Conservation (phyloP, 2,888 invertebrate species). For the Lacanobia wlatinum region DNA sequence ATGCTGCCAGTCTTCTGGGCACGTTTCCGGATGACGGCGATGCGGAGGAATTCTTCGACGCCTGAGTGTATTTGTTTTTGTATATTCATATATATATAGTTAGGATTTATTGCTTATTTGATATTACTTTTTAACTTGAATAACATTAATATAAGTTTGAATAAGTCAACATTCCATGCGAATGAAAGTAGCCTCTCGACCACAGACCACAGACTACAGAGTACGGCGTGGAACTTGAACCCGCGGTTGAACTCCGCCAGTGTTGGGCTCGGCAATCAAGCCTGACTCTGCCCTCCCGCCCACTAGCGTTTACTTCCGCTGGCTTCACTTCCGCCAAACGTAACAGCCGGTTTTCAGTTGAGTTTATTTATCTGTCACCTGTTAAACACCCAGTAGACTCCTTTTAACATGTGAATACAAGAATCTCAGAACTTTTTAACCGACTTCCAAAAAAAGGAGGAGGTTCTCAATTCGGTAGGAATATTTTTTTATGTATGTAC, state of each 20-base stretch:
- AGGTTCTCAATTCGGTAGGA: no score
- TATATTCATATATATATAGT: no score
- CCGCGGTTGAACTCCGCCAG: conserved; percentile 39
- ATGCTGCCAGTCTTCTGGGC: no score
- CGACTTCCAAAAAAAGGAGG: no score
- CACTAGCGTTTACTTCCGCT: conserved; percentile 27
- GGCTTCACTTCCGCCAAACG: conserved; percentile 25
- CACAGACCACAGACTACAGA: conserved; percentile 1
- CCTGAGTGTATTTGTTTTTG: no score
- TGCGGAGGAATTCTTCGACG: no score
- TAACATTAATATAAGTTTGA: no score
- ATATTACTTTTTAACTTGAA: no score
- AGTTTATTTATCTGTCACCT: conserved; percentile 3
- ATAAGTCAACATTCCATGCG: conserved; percentile 11
- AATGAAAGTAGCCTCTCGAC: conserved; percentile 9
- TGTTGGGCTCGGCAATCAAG: conserved; percentile 14
- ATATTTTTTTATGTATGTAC: no score
- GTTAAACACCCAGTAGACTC: not conserved
- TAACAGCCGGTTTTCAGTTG: conserved; percentile 10
- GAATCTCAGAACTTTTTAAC: not conserved
- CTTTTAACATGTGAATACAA: not conserved
- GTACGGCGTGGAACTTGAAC: conserved; percentile 40
- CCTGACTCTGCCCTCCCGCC: conserved; percentile 12
- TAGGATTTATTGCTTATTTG: no score
- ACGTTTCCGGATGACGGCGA: no score